Evolutionary conservation across 1,140 invertebrate species (phyloP).

Genomic region (Drosophila triauraria): DNA sequence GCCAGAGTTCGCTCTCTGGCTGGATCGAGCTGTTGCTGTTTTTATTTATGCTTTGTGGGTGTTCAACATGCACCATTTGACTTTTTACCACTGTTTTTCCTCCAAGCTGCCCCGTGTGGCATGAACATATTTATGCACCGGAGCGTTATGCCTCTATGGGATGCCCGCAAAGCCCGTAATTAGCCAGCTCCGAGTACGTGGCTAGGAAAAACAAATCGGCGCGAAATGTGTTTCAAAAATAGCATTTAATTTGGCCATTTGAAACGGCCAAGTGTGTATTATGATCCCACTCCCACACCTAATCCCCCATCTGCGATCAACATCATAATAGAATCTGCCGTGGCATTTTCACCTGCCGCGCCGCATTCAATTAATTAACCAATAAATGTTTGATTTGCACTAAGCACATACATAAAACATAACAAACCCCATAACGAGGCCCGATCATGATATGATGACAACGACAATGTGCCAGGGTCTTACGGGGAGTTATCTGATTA

Average conservation of each 20-base stretch:
- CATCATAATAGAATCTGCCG: slow-evolving; percentile 47
- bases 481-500: slow-evolving; percentile 37
- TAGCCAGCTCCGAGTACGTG: slow-evolving; percentile 38
- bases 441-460: slow-evolving; percentile 38
- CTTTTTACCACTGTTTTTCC: slow-evolving; percentile 73
- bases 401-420: slow-evolving; percentile 72
- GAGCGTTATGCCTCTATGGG: slow-evolving; percentile 37
- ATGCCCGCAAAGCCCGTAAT: slow-evolving; percentile 64
- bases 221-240: slow-evolving; percentile 18
- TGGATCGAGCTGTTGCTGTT: slow-evolving; percentile 60
- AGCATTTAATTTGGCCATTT: slow-evolving; percentile 21
- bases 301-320: slow-evolving; percentile 10
- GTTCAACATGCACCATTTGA: slow-evolving; percentile 81
- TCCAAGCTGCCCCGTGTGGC: slow-evolving; percentile 33
- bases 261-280: slow-evolving; percentile 18
- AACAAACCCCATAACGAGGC: slow-evolving; percentile 7
- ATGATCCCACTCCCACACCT: slow-evolving; percentile 11
- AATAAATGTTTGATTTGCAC: slow-evolving; percentile 68
- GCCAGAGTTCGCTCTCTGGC: slow-evolving; percentile 11
- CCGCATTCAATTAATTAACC: slow-evolving; percentile 43
- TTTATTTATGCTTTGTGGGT: slow-evolving; percentile 82
- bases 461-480: slow-evolving; percentile 20
- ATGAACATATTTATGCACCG: slow-evolving; percentile 66
- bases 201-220: slow-evolving; percentile 4
- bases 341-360: slow-evolving; percentile 53